phyloP scores from a whole-genome alignment of 2,113 vertebrate species.

The Ptilorrhoa leucosticta region DNA sequence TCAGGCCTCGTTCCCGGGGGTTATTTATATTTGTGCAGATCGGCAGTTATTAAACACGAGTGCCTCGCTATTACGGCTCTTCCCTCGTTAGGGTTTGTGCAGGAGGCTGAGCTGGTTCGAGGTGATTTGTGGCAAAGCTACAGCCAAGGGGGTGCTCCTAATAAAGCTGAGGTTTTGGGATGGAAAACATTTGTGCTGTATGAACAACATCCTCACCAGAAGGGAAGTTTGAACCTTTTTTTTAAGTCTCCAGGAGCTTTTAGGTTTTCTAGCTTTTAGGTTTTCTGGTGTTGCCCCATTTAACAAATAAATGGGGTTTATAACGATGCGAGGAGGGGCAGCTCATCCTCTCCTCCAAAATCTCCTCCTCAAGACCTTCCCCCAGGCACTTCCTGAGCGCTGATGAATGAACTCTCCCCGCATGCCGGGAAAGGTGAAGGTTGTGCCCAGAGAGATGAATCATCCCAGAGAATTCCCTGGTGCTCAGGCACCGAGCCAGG shows the following conservation, averaged over 20 bases:
- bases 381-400: neutral
- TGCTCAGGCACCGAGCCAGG: neutral
- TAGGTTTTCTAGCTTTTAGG: no score
- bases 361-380: neutral
- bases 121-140: neutral
- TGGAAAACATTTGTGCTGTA: neutral
- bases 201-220: neutral
- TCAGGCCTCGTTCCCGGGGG: neutral
- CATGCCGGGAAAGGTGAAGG: neutral
- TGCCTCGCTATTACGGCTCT: neutral
- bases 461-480: neutral
- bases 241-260: neutral
- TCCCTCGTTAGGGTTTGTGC: neutral
- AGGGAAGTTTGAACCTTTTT: neutral
- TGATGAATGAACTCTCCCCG: neutral
- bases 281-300: rapidly evolving
- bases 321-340: neutral
- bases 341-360: neutral
- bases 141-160: neutral
- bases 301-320: neutral
- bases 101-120: neutral
- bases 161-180: neutral
- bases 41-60: neutral
- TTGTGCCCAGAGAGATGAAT: neutral
- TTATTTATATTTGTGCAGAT: neutral